phyloP scores from a whole-genome alignment of 2,113 vertebrate species.

The Illadopsis cleaveri region DNA sequence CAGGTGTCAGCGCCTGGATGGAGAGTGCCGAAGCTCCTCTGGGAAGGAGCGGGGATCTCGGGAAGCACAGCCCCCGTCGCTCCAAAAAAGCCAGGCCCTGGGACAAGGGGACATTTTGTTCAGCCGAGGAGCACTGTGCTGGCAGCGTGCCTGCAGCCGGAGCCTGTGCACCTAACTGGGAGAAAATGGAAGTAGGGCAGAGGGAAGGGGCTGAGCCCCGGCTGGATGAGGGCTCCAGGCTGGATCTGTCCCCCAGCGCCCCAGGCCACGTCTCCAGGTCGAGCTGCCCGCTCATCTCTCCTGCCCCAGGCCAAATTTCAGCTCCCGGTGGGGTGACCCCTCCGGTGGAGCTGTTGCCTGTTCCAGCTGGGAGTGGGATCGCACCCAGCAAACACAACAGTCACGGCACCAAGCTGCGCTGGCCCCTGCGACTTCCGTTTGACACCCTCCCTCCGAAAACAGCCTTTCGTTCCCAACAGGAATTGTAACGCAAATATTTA shows the following conservation, averaged over 20 bases:
- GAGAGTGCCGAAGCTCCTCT: not conserved
- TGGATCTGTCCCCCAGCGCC: not conserved
- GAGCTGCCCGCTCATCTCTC: not conserved
- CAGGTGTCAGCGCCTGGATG: not conserved
- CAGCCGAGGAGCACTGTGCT: not conserved
- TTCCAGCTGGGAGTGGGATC: not conserved
- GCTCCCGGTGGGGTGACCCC: not conserved
- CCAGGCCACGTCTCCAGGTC: not conserved
- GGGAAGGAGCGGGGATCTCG: not conserved
- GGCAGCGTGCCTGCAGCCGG: not conserved
- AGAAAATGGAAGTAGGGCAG: constrained; percentile 34
- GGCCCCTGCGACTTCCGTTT: not conserved
- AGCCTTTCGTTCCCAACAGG: not conserved
- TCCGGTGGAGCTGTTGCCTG: not conserved
- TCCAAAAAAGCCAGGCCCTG: not conserved
- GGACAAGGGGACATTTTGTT: constrained; percentile 28
- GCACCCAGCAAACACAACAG: not conserved
- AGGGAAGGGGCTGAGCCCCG: not conserved
- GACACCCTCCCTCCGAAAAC: constrained; percentile 38
- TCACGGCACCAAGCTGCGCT: not conserved
- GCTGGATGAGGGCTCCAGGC: not conserved
- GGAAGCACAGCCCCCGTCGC: not conserved
- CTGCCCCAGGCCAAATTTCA: not conserved
- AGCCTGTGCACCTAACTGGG: not conserved
- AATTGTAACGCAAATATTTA: constrained; percentile 37